Evolutionary conservation across 2,113 vertebrate genomes (phyloP), one percentile per base, ranked within the genome.

Genomic region (Gulo gulo): DNA sequence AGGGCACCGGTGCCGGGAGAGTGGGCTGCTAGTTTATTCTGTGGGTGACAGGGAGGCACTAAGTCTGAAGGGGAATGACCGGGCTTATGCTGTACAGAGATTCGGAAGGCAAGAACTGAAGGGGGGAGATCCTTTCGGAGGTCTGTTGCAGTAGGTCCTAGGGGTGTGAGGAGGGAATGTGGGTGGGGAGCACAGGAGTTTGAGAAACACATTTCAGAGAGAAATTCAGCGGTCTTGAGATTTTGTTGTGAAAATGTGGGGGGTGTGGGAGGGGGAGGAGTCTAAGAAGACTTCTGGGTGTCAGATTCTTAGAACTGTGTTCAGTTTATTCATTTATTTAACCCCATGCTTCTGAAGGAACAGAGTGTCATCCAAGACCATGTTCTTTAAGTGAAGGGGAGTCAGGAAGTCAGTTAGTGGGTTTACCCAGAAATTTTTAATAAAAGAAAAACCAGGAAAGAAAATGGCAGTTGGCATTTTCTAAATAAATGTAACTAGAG

Each of bases 1-100:
- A 88, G 39, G 45, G 67, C 36, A 1, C 8, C 6, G 0, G 14
- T 18, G 42, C 29, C 7, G 0, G 4, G 67, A 4, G 9, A 15
- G 0, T 1, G 45, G 79, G 45, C 59, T 67, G 47, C 20, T 6
- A 10, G 5, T 61, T 88, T 34, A 3, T 82, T 87, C 59, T 52
- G 20, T 0, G 12, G 29, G 24, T n/a, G 50, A 39, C 63, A 47
- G 39, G 57, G 47, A 52, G 23, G 31, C 78, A 16, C 1, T 1
- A 80, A 59, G 3, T 61, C 55, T 82, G 76, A n/a, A 67, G 55
- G 69, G 52, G n/a, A 78, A 85, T 50, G n/a, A 34, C 11, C 29
- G 6, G 29, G 12, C 6, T 26, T 73, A 31, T 42, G 23, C 29
- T 6, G 55, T 39, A 61, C 31, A 74, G 47, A 81, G 39, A 9